Evolutionary conservation across 2,888 invertebrate species (phyloP).

Genomic region (Magallana nippona): DNA sequence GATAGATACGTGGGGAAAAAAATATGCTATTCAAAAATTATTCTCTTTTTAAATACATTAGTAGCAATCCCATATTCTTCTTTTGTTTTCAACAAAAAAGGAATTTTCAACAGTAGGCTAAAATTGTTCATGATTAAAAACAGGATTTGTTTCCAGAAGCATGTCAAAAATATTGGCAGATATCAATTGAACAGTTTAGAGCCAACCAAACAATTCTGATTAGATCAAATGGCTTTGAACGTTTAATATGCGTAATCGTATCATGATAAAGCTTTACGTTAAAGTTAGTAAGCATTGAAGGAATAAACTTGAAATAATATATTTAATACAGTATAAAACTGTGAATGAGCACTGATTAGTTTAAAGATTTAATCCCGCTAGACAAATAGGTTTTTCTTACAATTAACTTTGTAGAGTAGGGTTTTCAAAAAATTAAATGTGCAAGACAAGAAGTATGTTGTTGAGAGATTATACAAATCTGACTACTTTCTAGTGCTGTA

Average conservation of each 20-base stretch:
- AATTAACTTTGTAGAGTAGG: slow-evolving; percentile 16
- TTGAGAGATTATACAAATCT: slow-evolving; percentile 23
- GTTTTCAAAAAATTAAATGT: slow-evolving; percentile 22
- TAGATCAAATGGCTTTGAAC: slow-evolving; percentile 30
- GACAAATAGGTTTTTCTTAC: slow-evolving; percentile 32
- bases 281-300: slow-evolving; percentile 4
- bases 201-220: background rate
- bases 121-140: slow-evolving; percentile 4
- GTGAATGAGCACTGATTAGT: slow-evolving; percentile 29
- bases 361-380: slow-evolving; percentile 24
- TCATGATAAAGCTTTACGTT: slow-evolving; percentile 21
- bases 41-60: background rate
- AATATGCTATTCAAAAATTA: background rate
- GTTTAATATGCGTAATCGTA: slow-evolving; percentile 21
- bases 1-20: background rate
- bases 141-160: slow-evolving; percentile 9
- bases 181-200: slow-evolving; percentile 11
- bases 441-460: slow-evolving; percentile 4
- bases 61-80: slow-evolving; percentile 20
- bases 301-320: slow-evolving; percentile 21
- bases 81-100: slow-evolving; percentile 23
- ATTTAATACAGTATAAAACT: slow-evolving; percentile 9
- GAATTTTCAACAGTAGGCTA: background rate
- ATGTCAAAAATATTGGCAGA: slow-evolving; percentile 29
- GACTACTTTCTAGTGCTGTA: background rate